Percentiles rank a stretch among this genome's conserved stretches.
Conservation (phyloP, 2,797 vertebrate genomes). For the Phataginus tetradactyla region DNA sequence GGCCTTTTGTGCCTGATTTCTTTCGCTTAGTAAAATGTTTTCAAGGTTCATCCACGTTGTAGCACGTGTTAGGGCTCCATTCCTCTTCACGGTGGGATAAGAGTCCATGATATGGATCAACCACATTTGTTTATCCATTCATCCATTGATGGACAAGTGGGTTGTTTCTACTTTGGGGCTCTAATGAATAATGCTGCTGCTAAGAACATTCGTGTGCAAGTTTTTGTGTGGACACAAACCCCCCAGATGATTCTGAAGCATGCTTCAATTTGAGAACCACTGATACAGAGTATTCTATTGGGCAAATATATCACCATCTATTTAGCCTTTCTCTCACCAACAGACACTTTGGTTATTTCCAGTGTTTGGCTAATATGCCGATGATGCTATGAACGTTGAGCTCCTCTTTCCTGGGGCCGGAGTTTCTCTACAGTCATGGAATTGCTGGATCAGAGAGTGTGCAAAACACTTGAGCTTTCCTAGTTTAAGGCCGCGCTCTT, state of each 20-base stretch:
- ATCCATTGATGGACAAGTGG: not conserved
- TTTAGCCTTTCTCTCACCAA: not conserved
- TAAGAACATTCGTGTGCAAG: not conserved
- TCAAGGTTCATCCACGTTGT: not conserved
- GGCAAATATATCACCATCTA: not conserved
- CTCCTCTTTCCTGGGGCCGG: not conserved
- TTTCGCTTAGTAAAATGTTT: not conserved
- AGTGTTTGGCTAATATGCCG: not conserved
- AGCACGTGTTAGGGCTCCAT: not conserved
- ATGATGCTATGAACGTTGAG: not conserved
- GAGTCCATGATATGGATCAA: no score
- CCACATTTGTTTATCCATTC: not conserved
- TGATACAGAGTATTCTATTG: not conserved
- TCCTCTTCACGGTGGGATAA: not conserved
- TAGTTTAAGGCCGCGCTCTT: not conserved
- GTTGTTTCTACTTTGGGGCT: not conserved
- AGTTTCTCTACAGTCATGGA: not conserved
- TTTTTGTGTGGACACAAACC: not conserved
- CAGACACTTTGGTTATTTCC: not conserved
- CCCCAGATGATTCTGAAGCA: not conserved
- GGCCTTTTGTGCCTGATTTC: not conserved
- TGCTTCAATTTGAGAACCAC: not conserved
- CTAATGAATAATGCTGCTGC: not conserved
- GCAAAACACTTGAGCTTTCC: not conserved
- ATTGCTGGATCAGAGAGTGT: not conserved